Base-by-base conservation (phyloP, 2,888 invertebrate species). In the Neuroscelio doddi region DNA sequence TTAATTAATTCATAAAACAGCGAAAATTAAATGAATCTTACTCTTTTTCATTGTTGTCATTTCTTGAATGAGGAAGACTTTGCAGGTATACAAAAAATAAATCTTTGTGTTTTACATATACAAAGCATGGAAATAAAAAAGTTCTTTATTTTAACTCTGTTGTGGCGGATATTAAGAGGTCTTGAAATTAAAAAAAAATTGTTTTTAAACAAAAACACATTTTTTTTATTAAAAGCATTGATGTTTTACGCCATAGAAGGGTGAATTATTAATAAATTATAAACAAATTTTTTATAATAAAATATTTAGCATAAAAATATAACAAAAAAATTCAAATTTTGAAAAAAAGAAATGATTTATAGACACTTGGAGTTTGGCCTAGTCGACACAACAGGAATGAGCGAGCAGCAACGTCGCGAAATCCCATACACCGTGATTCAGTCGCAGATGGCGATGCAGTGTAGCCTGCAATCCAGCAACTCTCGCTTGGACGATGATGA, bases 381-480 rank as follows among this genome's bases (percentile, higher is more conserved):
- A 78, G 92, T 96, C 53, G 95, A 95, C 75, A 95, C 96, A 0
- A 88, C 92, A 15, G 95, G 95, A 59, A 95, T 96, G 94, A 92
- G 91, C 46, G 94, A 94, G 78, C 91, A 91, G 70, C 94, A 95
- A 80, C 87, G 95, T 17, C 89, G 93, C 65, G 94, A 95, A 85
- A 95, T 95, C 77, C 94, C 94, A 1, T 95, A 95, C 83, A 94
- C 94, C 0, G 93, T 94, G 39, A 94, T 95, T 10, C 93, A 94
- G 70, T 86, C 87, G 10, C 92, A 64, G 87, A 50, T 71, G 61
- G 73, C 71, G 12, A 29, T 73, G 34, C 78, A 76, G 49, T 75
- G 77, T 69, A 68, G 76, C 29, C 68, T 81, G 49, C 81, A 79
- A 55, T 74, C 80, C 57, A 79, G 76, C 64, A 83, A 81, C 76